phyloP scores from a whole-genome alignment of 2,113 vertebrate species.

The Monopterus albus region DNA sequence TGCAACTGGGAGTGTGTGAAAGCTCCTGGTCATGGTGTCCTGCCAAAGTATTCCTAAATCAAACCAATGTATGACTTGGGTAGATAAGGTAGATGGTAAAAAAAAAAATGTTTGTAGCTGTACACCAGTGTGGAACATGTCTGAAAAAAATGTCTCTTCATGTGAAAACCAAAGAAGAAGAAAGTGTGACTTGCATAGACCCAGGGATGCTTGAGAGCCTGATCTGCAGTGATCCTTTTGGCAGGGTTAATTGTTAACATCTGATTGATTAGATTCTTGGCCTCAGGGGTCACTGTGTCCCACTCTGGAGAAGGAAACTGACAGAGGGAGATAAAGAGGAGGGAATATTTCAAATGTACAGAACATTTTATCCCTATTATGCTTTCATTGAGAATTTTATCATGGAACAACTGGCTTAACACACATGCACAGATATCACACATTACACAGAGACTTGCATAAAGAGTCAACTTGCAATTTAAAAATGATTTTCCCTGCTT shows the following conservation, averaged over 20 bases:
- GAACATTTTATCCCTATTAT: too few relatives aligned
- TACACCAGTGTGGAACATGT: background rate
- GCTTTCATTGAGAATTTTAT: background rate
- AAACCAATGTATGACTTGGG: background rate
- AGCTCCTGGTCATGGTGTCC: background rate
- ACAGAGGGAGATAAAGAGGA: background rate
- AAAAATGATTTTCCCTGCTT: too few relatives aligned
- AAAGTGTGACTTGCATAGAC: constrained; percentile 92
- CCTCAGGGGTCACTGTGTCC: constrained; percentile 98
- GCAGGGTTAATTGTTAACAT: constrained; percentile 99
- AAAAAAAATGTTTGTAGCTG: background rate
- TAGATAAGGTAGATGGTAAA: background rate
- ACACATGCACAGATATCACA: background rate
- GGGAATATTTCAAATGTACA: background rate
- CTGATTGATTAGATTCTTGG: constrained; percentile 99
- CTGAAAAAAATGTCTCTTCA: background rate
- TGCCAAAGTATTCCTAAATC: background rate
- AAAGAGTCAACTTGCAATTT: too few relatives aligned
- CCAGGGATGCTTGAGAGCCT: constrained; percentile 98
- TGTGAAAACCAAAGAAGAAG: background rate
- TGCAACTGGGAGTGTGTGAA: background rate
- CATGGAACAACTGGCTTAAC: too few relatives aligned
- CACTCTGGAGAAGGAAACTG: constrained; percentile 99
- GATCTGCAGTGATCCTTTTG: constrained; percentile 97
- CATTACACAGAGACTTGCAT: too few relatives aligned